Conservation (phyloP, 2,113 vertebrate genomes). For the Phyllostomus hastatus region DNA sequence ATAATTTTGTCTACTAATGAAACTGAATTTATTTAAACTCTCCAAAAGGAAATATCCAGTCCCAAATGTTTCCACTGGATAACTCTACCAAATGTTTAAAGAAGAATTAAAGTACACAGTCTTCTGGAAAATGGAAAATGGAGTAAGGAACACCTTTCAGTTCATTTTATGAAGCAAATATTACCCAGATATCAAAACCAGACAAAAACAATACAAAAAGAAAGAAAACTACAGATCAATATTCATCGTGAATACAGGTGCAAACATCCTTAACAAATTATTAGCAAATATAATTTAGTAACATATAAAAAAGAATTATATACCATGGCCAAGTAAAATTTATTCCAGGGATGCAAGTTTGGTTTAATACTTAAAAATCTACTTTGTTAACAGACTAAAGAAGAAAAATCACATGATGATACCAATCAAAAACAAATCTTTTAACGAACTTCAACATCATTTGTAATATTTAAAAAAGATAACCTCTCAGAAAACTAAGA, state of each 20-base stretch:
- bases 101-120: neutral
- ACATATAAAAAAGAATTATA: neutral
- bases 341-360: neutral
- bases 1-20: neutral
- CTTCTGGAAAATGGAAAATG: neutral
- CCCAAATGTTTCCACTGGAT: neutral
- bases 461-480: neutral
- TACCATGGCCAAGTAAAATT: neutral
- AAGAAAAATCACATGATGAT: neutral
- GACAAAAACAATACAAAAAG: neutral
- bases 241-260: neutral
- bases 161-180: neutral
- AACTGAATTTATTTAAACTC: neutral
- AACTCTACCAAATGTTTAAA: neutral
- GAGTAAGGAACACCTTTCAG: neutral
- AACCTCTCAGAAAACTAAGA: neutral
- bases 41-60: neutral
- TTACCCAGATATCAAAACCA: neutral
- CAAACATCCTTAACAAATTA: constrained; percentile 6
- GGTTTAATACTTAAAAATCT: neutral
- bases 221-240: neutral
- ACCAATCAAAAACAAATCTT: neutral
- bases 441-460: neutral
- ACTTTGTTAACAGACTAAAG: neutral
- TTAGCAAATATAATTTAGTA: neutral